Evolutionary conservation across 2,113 vertebrate genomes (phyloP).

Genomic region (Macrotis lagotis): DNA sequence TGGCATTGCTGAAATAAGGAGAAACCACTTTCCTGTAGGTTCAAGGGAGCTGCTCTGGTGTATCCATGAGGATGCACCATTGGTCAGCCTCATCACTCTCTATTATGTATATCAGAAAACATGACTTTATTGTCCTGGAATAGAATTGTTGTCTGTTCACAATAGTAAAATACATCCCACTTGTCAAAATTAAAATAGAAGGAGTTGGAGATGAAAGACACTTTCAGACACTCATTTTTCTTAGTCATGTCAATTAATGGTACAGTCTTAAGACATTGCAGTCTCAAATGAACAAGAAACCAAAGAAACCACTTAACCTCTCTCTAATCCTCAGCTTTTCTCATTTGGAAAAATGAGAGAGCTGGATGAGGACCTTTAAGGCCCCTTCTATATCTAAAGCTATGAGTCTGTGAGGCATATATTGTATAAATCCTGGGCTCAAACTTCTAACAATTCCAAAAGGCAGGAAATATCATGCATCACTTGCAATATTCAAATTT

Average conservation of each 20-base stretch:
- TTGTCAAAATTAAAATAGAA: not conserved
- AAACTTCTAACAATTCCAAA: not conserved
- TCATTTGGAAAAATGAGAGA: not conserved
- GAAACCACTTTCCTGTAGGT: not conserved
- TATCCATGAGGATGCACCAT: slow-evolving; percentile 8
- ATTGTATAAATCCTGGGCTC: not conserved
- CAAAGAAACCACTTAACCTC: not conserved
- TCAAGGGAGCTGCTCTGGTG: not conserved
- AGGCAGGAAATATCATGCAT: not conserved
- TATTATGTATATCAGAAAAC: not conserved
- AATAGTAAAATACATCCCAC: not conserved
- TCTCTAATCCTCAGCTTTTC: not conserved
- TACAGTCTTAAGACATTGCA: not conserved
- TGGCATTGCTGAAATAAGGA: not conserved
- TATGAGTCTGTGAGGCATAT: not conserved
- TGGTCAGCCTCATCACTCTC: not conserved
- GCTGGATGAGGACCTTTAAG: not conserved
- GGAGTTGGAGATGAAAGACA: not conserved
- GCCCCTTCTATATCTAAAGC: not conserved
- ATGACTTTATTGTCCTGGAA: not conserved
- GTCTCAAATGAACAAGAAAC: not conserved
- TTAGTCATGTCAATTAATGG: not conserved
- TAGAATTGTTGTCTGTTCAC: not conserved
- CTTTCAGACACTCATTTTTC: not conserved
- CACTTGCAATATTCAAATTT: not conserved